A percentile compares a stretch with the other conserved stretches of the same genome.
phyloP scores from a whole-genome alignment of 2,888 invertebrate genomes.

The Leptopilina myrica region DNA sequence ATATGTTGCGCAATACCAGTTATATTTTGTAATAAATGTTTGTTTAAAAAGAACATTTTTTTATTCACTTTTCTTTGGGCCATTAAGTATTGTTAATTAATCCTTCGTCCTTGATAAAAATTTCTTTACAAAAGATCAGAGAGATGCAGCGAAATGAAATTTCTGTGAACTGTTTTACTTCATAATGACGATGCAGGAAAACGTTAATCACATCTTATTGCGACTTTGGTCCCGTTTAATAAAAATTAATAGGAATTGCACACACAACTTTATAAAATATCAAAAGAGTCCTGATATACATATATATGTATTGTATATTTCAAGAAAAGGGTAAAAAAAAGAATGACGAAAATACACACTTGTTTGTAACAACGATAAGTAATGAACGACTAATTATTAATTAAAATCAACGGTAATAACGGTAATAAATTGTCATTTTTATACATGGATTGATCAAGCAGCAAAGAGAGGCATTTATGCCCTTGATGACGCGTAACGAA shows the following conservation, averaged over 20 bases:
- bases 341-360: background rate
- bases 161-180: background rate
- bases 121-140: conserved; percentile 1
- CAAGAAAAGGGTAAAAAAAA: no score
- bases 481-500: conserved; percentile 13
- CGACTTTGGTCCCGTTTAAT: conserved; percentile 17
- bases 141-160: conserved; percentile 12
- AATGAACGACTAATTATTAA: conserved; percentile 17
- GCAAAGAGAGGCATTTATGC: conserved; percentile 4
- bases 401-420: conserved; percentile 11
- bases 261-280: background rate
- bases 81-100: background rate
- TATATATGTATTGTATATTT: no score
- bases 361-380: background rate
- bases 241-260: conserved; percentile 30
- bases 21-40: no score
- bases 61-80: background rate
- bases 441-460: conserved; percentile 13
- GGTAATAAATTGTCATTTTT: conserved; percentile 24
- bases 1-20: no score
- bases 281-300: background rate
- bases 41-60: background rate
- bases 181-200: conserved; percentile 13
- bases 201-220: conserved; percentile 23
- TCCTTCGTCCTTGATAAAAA: background rate